A percentile compares a stretch with the other conserved stretches of the same genome.
phyloP scores from a whole-genome alignment of 2,113 vertebrate genomes.

The Elaphurus davidianus region DNA sequence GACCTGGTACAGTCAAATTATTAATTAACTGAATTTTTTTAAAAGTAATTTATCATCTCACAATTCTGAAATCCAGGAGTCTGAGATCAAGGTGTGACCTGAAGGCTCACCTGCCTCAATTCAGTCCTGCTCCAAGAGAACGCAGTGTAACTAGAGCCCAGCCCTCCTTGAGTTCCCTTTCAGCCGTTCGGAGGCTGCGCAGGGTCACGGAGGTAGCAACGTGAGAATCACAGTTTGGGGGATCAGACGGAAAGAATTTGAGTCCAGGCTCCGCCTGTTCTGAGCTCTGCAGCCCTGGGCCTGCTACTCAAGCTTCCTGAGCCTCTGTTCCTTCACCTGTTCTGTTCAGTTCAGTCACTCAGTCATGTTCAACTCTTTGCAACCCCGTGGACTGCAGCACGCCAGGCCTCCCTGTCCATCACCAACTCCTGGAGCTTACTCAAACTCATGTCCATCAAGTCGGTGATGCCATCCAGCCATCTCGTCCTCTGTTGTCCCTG shows the following conservation, averaged over 20 bases:
- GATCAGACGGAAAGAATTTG: rapidly evolving
- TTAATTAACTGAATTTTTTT: not conserved
- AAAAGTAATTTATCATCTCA: rapidly evolving
- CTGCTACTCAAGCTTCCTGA: not conserved
- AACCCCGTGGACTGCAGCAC: not conserved
- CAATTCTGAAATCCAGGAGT: not conserved
- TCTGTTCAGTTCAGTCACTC: not conserved
- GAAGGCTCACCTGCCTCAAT: not conserved
- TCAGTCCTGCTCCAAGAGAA: not conserved
- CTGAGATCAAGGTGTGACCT: too few species aligned
- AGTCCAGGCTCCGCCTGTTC: not conserved
- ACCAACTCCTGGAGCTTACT: not conserved
- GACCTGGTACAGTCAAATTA: not conserved
- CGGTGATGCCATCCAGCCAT: not conserved
- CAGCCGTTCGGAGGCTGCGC: not conserved
- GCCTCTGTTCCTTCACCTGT: not conserved
- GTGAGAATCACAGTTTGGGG: rapidly evolving
- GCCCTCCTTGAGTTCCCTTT: not conserved
- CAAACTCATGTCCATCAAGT: not conserved
- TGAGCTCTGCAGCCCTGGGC: not conserved
- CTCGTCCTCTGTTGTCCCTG: not conserved
- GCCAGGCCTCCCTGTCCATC: not conserved
- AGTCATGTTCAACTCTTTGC: not conserved
- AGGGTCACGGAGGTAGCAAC: not conserved
- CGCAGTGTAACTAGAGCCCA: not conserved